Percentiles rank a stretch among this genome's conserved stretches.
These are phyloP conservation scores for Sabellastarte sp. DNA, from an alignment of 2,888 invertebrate genomes.

Conservation along the genomic window DNA sequence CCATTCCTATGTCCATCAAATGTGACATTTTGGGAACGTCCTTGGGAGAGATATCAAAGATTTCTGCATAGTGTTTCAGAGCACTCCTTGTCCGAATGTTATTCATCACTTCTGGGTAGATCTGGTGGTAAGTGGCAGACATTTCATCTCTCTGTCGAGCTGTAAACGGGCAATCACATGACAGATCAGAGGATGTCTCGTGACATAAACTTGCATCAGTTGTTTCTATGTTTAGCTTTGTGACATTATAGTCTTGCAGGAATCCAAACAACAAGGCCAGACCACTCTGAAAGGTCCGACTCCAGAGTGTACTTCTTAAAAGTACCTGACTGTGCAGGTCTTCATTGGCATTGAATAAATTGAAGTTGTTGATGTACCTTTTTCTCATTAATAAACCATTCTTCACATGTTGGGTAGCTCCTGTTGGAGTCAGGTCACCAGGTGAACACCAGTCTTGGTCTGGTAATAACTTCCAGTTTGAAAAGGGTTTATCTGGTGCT, in stretches of 20 bases:
- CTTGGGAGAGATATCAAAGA: too few species aligned
- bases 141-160: constrained; percentile 62
- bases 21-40: background rate
- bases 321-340: background rate
- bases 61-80: too few species aligned
- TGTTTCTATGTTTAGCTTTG: constrained; percentile 66
- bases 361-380: background rate
- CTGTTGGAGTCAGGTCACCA: constrained; percentile 80
- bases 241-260: constrained; percentile 68
- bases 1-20: background rate
- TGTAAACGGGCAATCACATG: constrained; percentile 75
- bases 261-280: constrained; percentile 76
- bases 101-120: background rate
- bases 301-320: background rate
- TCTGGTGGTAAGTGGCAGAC: constrained; percentile 6
- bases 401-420: constrained; percentile 76
- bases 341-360: background rate
- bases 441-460: constrained; percentile 67
- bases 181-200: background rate
- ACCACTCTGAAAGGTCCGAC: constrained; percentile 85
- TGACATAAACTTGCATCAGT: constrained; percentile 25
- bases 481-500: background rate
- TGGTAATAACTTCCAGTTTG: constrained; percentile 43
- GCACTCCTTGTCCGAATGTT: too few species aligned
- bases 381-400: background rate